These are phyloP conservation scores for Heteromurus nitidus DNA, from an alignment of 2,888 invertebrate genomes.

Conservation along the genomic window DNA sequence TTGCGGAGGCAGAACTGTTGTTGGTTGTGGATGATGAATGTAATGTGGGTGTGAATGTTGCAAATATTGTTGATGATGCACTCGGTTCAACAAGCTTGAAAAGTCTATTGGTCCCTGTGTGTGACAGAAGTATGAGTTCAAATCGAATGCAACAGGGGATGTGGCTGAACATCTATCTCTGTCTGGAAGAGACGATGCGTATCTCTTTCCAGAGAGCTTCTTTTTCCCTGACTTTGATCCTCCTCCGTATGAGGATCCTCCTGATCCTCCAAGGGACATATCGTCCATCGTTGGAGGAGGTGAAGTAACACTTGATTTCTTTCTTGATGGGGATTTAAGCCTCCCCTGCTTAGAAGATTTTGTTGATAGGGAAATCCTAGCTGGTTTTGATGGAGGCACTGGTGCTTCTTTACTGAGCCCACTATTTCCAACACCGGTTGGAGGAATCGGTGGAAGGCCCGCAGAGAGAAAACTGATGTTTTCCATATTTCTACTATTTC, in stretches of 20 bases:
- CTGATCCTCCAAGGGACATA: neutral
- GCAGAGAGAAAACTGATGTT: conserved; percentile 41
- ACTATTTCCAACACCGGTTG: conserved; percentile 24
- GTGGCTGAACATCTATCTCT: conserved; percentile 52
- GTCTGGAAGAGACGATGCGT: conserved; percentile 72
- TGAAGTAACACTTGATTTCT: conserved; percentile 32
- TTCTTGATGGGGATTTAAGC: conserved; percentile 65
- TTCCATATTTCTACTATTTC: conserved; percentile 52
- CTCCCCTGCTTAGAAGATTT: conserved; percentile 50
- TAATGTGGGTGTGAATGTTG: conserved; percentile 47
- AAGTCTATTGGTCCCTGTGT: conserved; percentile 66
- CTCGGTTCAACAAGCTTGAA: conserved; percentile 48
- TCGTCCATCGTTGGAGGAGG: conserved; percentile 47
- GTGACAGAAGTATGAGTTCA: conserved; percentile 63
- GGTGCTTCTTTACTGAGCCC: conserved; percentile 13
- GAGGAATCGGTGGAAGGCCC: conserved; percentile 70
- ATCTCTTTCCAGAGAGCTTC: conserved; percentile 62
- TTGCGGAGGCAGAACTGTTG: neutral
- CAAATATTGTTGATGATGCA: conserved; percentile 40
- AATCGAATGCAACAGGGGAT: conserved; percentile 66
- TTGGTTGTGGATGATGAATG: conserved; percentile 43
- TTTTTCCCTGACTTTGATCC: conserved; percentile 54
- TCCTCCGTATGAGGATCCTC: neutral
- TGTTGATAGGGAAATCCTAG: conserved; percentile 58
- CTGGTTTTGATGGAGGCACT: conserved; percentile 43